Conservation (phyloP, 1,140 invertebrate species). For the Drepana arcuata region DNA sequence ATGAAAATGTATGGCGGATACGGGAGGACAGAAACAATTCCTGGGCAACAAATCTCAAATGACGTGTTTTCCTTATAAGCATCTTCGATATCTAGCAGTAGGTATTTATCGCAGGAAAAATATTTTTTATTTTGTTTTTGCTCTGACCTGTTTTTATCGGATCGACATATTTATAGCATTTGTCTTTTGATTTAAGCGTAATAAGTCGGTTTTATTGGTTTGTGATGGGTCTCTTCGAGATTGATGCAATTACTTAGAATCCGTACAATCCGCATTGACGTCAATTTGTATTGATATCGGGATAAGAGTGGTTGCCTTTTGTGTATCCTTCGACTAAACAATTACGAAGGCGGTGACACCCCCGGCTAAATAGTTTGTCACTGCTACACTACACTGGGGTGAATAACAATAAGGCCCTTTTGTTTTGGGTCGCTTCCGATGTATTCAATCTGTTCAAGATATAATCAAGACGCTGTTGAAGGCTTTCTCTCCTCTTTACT, state of each 20-base stretch:
- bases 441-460: conserved; percentile 56
- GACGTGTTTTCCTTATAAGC: conserved; percentile 37
- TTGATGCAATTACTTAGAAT: too few species aligned
- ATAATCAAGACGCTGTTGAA: conserved; percentile 49
- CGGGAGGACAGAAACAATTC: conserved; percentile 42
- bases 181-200: too few species aligned
- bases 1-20: conserved; percentile 30
- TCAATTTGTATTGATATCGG: too few species aligned
- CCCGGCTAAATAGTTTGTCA: conserved; percentile 46
- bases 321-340: conserved; percentile 22
- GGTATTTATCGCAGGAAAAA: conserved; percentile 38
- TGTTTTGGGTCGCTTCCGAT: conserved; percentile 43
- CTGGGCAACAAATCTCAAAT: conserved; percentile 45
- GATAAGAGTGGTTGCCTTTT: too few species aligned
- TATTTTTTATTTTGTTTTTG: conserved; percentile 30
- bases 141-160: conserved; percentile 23
- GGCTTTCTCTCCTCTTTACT: too few species aligned
- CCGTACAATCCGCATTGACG: too few species aligned
- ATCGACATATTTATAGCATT: too few species aligned
- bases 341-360: conserved; percentile 37
- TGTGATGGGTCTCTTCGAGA: too few species aligned
- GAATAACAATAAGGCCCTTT: conserved; percentile 66
- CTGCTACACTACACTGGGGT: conserved; percentile 39
- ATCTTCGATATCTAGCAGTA: conserved; percentile 36
- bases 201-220: too few species aligned